A percentile compares a stretch with the other conserved stretches of the same genome.
phyloP scores from a whole-genome alignment of 1,140 invertebrate species.

The Arion vulgaris region DNA sequence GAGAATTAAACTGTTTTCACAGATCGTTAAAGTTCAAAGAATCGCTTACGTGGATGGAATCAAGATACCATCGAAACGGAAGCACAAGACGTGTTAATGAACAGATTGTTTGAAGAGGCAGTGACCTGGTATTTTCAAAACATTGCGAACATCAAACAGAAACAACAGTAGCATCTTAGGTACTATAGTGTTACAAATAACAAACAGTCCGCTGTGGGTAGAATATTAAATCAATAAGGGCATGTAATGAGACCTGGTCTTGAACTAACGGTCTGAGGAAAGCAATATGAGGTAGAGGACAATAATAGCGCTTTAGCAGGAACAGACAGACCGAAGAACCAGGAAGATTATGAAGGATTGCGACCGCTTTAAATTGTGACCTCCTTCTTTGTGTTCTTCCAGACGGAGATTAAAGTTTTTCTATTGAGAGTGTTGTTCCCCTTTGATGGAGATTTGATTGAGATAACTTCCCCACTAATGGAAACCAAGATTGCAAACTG shows the following conservation, averaged over 20 bases:
- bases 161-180: background rate
- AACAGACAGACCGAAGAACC: background rate
- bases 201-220: background rate
- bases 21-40: no score
- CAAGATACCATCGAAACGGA: background rate
- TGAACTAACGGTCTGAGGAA: background rate
- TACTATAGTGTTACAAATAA: background rate
- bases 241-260: background rate
- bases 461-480: background rate
- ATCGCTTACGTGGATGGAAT: no score
- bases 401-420: background rate
- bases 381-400: background rate
- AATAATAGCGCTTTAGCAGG: background rate
- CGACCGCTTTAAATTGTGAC: background rate
- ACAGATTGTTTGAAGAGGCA: background rate
- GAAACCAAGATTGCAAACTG: background rate
- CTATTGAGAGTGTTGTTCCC: background rate
- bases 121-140: background rate
- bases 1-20: no score
- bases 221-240: background rate
- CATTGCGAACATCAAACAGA: background rate
- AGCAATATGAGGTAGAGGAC: background rate
- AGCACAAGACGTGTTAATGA: background rate
- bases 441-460: background rate
- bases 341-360: background rate